phyloP scores from a whole-genome alignment of 2,113 vertebrate genomes.

The Hippocampus zosterae region DNA sequence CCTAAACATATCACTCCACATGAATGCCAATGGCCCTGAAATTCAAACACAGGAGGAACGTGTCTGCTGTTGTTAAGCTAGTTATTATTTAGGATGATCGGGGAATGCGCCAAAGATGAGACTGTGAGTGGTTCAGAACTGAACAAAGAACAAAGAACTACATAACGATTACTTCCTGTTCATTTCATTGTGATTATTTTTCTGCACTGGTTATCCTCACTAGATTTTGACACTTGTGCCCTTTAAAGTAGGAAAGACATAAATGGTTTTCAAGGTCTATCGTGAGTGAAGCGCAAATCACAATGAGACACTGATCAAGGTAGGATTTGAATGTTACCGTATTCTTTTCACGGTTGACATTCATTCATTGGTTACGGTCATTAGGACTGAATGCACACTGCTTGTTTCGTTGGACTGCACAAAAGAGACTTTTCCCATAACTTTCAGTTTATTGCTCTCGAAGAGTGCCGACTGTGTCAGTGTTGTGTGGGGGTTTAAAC shows the following conservation, averaged over 20 bases:
- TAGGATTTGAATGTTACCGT: constrained; percentile 32
- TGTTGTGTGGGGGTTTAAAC: background rate
- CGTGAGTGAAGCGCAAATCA: constrained; percentile 25
- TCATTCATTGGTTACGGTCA: constrained; percentile 26
- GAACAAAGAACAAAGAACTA: constrained; percentile 30
- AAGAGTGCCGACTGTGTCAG: background rate
- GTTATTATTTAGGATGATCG: constrained; percentile 17
- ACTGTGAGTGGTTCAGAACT: constrained; percentile 8
- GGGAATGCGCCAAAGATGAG: constrained; percentile 1
- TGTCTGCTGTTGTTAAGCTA: constrained; percentile 23
- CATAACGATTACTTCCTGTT: constrained; percentile 22
- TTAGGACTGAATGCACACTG: background rate
- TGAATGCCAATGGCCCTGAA: constrained; percentile 32
- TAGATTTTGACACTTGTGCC: constrained; percentile 30
- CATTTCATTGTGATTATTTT: constrained; percentile 34
- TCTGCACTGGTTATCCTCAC: background rate
- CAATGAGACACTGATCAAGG: constrained; percentile 37
- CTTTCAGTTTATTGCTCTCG: background rate
- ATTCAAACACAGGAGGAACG: constrained; percentile 23
- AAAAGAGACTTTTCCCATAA: background rate
- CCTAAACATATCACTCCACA: constrained; percentile 33
- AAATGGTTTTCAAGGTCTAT: constrained; percentile 41
- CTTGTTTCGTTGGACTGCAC: background rate
- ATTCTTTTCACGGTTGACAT: constrained; percentile 38
- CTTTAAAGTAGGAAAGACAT: constrained; percentile 29